phyloP scores from a whole-genome alignment of 1,140 invertebrate genomes.

The Calycopis cecrops region DNA sequence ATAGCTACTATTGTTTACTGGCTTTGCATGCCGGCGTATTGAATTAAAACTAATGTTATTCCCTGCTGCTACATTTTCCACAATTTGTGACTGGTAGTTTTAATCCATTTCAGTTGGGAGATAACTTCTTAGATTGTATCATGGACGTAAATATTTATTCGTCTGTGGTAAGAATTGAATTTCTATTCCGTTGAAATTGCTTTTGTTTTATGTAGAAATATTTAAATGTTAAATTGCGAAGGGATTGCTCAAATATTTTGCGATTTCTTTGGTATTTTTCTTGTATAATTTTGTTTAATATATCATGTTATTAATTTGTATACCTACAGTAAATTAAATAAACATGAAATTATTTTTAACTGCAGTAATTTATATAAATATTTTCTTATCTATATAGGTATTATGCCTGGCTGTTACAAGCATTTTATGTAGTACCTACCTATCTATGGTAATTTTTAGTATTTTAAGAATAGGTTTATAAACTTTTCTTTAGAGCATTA shows the following conservation, averaged over 20 bases:
- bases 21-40: constrained; percentile 44
- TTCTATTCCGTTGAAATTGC: constrained; percentile 1
- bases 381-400: too few relatives aligned
- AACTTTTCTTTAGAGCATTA: too few relatives aligned
- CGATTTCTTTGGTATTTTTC: background rate
- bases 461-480: too few relatives aligned
- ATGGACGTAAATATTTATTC: constrained; percentile 13
- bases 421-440: too few relatives aligned
- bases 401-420: too few relatives aligned
- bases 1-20: constrained; percentile 39
- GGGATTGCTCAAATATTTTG: background rate
- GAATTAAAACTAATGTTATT: constrained; percentile 48
- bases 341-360: too few relatives aligned
- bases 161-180: constrained; percentile 9
- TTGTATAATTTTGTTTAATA: too few relatives aligned
- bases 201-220: background rate
- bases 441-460: too few relatives aligned
- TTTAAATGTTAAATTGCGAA: background rate
- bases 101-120: constrained; percentile 19
- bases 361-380: too few relatives aligned
- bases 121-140: constrained; percentile 19
- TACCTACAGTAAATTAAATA: too few relatives aligned
- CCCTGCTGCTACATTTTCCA: constrained; percentile 37
- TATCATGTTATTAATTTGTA: too few relatives aligned
- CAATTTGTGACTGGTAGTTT: constrained; percentile 19